phyloP scores from a whole-genome alignment of 2,888 invertebrate species.

The Argyra leucocephala region DNA sequence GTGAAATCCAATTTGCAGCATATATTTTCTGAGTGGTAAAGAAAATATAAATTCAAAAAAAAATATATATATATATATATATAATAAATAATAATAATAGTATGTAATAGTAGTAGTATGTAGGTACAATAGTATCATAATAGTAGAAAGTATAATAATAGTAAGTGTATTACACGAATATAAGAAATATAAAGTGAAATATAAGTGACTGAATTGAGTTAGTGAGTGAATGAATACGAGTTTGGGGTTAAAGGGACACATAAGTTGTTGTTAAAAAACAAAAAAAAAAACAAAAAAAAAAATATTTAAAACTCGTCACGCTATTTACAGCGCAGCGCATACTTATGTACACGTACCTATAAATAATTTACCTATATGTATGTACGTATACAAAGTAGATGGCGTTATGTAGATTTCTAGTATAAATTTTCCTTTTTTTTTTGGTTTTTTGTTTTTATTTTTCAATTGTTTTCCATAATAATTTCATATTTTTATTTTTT shows the following conservation, averaged over 20 bases:
- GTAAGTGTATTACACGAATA: neutral
- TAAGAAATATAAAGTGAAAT: neutral
- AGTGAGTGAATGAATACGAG: neutral
- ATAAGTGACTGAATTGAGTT: neutral
- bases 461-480: constrained; percentile 3
- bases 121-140: neutral
- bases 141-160: neutral
- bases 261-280: too few species aligned
- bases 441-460: neutral
- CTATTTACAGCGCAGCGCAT: neutral
- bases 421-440: neutral
- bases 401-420: neutral
- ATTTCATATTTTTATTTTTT: neutral
- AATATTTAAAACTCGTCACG: constrained; percentile 1
- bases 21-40: neutral
- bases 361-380: too few species aligned
- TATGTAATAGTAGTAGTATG: neutral
- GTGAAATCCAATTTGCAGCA: neutral
- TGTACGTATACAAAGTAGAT: neutral
- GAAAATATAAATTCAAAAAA: too few species aligned
- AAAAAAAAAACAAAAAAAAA: neutral
- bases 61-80: neutral
- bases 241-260: constrained; percentile 1
- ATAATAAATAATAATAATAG: neutral
- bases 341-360: too few species aligned